Base-by-base conservation (phyloP, 2,113 vertebrate genomes). In the Cryptomyrus ogoouensis region DNA sequence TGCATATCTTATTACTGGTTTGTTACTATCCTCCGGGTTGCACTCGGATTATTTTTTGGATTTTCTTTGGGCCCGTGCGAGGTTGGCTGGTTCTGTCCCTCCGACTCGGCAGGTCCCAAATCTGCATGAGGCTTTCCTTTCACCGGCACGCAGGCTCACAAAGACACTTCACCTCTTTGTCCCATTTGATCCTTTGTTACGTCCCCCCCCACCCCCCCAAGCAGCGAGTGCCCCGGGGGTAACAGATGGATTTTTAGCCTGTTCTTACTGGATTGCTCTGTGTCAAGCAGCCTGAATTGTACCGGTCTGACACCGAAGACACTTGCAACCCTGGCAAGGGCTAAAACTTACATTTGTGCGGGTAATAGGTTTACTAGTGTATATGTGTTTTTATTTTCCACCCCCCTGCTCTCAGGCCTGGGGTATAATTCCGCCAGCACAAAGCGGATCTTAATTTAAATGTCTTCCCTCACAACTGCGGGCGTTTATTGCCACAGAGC, bases 321-420 rank as follows among this genome's bases (percentile, higher is more conserved):
- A 92, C 83, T 88, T 83, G 31, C 91, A 91, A 92, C 92, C 94
- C 85, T 74, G 12, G 93, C 91, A 92, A 84, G 47, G 83, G 91
- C 74, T 92, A 91, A 95, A 94, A 94, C 93, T 93, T 90, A 91
- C 92, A 92, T 94, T 95, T 95, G 94, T 95, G 91, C 74, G 88
- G 5, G 92, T 94, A 95, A 95, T 94, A 93, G 95, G 94, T 95
- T 95, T 95, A 95, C 93, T 90, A 94, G 94, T 92, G 89, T 92
- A 89, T 91, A n/a, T 0, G 13, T 93, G 39, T 93, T 92, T 94
- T 94, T 94, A 88, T 70, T 88, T 46, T 47, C 24, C 88, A 31
- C 62, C 42, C 90, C 91, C 21, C 8, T 21, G n/a, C 44, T 86
- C 42, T 3, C 35, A 27, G 17, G 84, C 39, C 8, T 24, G n/a